Base-by-base conservation (phyloP, 2,797 vertebrate species). In the Dendrocincla tyrannina region DNA sequence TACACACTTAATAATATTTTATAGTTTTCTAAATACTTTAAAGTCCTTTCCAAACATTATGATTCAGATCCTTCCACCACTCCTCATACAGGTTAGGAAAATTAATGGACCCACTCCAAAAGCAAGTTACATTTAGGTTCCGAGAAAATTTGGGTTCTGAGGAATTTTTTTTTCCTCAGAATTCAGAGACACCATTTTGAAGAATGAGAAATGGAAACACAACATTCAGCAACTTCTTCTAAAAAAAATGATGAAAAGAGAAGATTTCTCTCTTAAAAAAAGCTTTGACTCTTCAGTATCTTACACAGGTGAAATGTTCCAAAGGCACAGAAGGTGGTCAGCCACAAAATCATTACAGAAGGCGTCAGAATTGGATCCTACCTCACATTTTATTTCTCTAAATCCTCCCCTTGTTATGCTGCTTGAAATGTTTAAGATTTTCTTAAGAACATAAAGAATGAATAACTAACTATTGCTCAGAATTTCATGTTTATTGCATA, bases 1-100 rank as follows among this genome's bases (percentile, higher is more conserved):
- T 93, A 88, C 23, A 83, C 17, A 52, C 23, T 93, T 70, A 83
- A 81, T 93, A 94, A 79, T 83, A 92, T 89, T 96, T 96, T 92
- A 87, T 59, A 89, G 64, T 84, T 92, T 96, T 92, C 58, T 83
- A 58, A 83, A 83, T 78, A 72, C 92, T 92, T 94, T 66, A 58
- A 91, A 81, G 60, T 72, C 72, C 35, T 50, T 95, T 93, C 78
- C 89, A 92, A 94, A 92, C 13, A n/a, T 83, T 85, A 68, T 70
- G 79, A 94, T 89, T 90, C 83, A 79, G 80, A 85, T 86, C 39
- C 68, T 80, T 46, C 68, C 78, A 83, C 53, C 39, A 49, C 56
- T 89, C 15, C 32, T 88, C 66, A 68, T 39, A 74, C 3, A 72
- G 22, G 62, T 23, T 32, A 73, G 42, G 50, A 78, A 94, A 90